These are phyloP conservation scores for Myopa tessellatipennis DNA, from an alignment of 2,888 invertebrate species.

Conservation along the genomic window DNA sequence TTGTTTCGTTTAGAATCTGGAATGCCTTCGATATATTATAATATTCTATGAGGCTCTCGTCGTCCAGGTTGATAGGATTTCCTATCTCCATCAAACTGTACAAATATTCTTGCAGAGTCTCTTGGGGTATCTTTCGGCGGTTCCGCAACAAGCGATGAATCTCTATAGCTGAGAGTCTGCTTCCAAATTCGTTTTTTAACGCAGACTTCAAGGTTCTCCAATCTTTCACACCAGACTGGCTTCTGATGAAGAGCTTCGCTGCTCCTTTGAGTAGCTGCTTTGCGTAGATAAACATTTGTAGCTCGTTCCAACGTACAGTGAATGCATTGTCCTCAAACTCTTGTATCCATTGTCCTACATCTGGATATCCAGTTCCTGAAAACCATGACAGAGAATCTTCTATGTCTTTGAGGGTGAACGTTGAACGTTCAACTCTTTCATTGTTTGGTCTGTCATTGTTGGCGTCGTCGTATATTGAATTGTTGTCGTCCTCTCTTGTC, in stretches of 20 bases:
- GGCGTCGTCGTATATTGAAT: too few relatives aligned
- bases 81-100: too few relatives aligned
- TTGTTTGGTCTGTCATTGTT: too few relatives aligned
- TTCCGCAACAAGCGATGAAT: too few relatives aligned
- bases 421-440: too few relatives aligned
- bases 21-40: conserved; percentile 34
- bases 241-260: conserved; percentile 40
- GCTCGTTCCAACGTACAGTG: conserved; percentile 16
- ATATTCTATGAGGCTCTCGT: conserved; percentile 29
- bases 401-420: conserved; percentile 36
- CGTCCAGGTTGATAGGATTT: too few relatives aligned
- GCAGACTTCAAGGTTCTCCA: conserved; percentile 33
- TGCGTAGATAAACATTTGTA: conserved; percentile 42
- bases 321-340: conserved; percentile 37
- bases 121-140: too few relatives aligned
- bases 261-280: conserved; percentile 43
- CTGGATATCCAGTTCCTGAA: conserved; percentile 15
- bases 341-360: conserved; percentile 26
- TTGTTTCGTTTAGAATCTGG: too few relatives aligned
- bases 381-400: conserved; percentile 31
- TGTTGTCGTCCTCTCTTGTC: too few relatives aligned
- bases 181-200: conserved; percentile 29
- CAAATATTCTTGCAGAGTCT: too few relatives aligned
- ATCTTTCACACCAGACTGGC: conserved; percentile 27
- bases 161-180: not conserved